Conservation (phyloP, 2,113 vertebrate species). For the Uria lomvia region DNA sequence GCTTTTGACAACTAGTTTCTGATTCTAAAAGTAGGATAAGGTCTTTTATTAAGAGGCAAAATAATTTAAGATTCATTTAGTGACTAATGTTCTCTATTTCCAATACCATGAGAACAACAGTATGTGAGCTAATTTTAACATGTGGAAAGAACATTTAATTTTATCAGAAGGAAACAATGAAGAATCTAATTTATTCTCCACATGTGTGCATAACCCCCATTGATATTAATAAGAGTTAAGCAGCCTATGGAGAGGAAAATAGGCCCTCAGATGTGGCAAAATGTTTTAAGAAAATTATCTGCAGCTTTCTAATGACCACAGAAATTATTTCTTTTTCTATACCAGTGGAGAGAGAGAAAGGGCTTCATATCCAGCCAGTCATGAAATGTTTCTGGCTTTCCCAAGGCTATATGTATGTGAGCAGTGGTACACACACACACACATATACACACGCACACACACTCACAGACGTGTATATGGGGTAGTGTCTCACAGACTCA, state of each 20-base stretch:
- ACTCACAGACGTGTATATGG: background rate
- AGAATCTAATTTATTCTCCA: slow-evolving; percentile 41
- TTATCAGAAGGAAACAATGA: slow-evolving; percentile 59
- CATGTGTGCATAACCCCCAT: slow-evolving; percentile 35
- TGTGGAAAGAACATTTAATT: slow-evolving; percentile 56
- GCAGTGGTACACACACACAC: background rate
- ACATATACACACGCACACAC: no score
- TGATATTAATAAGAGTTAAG: slow-evolving; percentile 59
- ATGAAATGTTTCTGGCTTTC: background rate
- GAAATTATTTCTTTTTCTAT: background rate
- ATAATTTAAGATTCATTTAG: background rate
- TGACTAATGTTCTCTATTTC: background rate
- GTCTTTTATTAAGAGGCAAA: background rate
- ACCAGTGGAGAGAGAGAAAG: background rate
- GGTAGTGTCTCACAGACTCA: background rate
- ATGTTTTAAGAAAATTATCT: slow-evolving; percentile 50
- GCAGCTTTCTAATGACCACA: slow-evolving; percentile 24
- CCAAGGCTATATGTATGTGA: background rate
- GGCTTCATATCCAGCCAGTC: background rate
- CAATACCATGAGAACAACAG: background rate
- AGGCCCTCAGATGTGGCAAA: slow-evolving; percentile 32
- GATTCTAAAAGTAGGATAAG: background rate
- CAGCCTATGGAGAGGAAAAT: slow-evolving; percentile 54
- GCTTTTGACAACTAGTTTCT: background rate
- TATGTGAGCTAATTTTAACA: slow-evolving; percentile 36